Base-by-base conservation (phyloP, 2,113 vertebrate species). In the Edolisoma coerulescens region DNA sequence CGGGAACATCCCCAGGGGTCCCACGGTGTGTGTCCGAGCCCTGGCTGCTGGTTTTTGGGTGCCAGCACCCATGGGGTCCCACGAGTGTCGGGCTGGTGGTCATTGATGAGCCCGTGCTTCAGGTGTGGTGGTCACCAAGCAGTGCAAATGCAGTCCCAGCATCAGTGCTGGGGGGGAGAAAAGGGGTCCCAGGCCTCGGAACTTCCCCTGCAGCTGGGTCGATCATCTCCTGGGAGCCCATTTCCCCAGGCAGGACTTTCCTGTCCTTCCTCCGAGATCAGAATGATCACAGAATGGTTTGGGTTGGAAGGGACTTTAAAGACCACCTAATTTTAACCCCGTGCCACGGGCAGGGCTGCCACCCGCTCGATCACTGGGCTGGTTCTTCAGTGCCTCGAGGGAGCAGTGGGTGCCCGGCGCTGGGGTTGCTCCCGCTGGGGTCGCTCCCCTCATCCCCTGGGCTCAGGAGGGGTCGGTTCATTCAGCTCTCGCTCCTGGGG, bases 131-230 rank as follows among this genome's bases (percentile, higher is more conserved):
- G 8, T 41, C 39, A 20, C 20, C 23, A 11, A 41, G 42, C 8
- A 3, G 33, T 73, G 49, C 8, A 16, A 45, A 20, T 16, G 50
- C 59, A 68, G 30, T 39, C 39, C n/a, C 9, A 26, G 14, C 33
- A 19, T 59, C 12, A 3, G 16, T 20, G 13, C 10, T 0, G 1
- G 3, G 24, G 7, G 4, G 21, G 5, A 65, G 17, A 42, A 37
- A 44, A n/a, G 7, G 45, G 17, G 7, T 20, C 8, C 28, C 28
- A 65, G 59, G 59, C 42, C 60, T 81, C 24, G 41, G 6, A 45
- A 45, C 39, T 67, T 78, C 7, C 3, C 4, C 27, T 2, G 1
- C 12, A 53, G 26, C 4, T 71, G 54, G 20, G 50, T 15, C 22
- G 9, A 41, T 70, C 6, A 5, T 33, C 42, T 45, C 30, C 42